Conservation (phyloP, 2,888 invertebrate genomes). For the Cantharis rufa region DNA sequence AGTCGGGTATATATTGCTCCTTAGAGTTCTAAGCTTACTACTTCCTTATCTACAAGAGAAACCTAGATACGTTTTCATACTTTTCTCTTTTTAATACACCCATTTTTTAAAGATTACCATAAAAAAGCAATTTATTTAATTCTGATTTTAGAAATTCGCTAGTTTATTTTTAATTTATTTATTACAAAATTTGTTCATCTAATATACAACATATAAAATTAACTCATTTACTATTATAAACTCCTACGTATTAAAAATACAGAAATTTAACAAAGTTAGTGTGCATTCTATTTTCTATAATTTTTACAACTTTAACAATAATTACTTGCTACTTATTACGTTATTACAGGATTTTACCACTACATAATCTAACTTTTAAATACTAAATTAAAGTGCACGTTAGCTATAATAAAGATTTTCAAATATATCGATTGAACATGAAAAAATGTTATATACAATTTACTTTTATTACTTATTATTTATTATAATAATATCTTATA, state of each 20-base stretch:
- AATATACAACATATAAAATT: conserved; percentile 29
- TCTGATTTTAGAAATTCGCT: not conserved
- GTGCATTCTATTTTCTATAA: conserved; percentile 18
- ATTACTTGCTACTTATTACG: conserved; percentile 14
- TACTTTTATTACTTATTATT: not conserved
- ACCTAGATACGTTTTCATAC: conserved; percentile 36
- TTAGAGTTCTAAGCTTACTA: conserved; percentile 32
- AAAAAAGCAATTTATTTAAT: not conserved
- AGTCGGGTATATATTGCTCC: conserved; percentile 34
- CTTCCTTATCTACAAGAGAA: conserved; percentile 33
- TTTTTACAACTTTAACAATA: not conserved
- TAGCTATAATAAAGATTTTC: not conserved
- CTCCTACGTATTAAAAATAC: conserved; percentile 9
- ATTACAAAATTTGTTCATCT: conserved; percentile 12
- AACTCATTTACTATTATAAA: conserved; percentile 16
- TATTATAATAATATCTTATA: not conserved
- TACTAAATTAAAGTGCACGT: not conserved
- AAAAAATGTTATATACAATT: conserved; percentile 6
- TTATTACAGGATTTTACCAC: conserved; percentile 1
- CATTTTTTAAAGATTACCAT: not conserved
- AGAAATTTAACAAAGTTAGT: conserved; percentile 24
- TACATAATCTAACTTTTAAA: not conserved
- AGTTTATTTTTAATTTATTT: not conserved
- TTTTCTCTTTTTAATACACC: conserved; percentile 32
- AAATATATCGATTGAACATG: conserved; percentile 2